These are phyloP conservation scores for Oostethus manadensis DNA, from an alignment of 2,113 vertebrate genomes.

Conservation along the genomic window DNA sequence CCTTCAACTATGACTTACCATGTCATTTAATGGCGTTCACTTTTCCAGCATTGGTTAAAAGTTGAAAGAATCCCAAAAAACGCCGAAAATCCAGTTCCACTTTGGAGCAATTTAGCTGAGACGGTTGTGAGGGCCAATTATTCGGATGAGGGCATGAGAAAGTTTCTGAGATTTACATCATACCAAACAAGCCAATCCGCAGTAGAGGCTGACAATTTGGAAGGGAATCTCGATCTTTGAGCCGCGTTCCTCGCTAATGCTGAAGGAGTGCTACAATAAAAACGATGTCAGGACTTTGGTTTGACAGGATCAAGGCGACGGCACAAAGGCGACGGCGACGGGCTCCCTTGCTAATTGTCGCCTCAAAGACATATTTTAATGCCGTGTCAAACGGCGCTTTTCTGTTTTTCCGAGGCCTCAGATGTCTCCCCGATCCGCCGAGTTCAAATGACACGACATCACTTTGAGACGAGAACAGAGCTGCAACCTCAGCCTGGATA, in stretches of 20 bases:
- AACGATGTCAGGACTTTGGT: conserved; percentile 47
- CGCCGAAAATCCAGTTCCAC: too few species aligned
- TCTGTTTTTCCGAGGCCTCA: conserved; percentile 49
- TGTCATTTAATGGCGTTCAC: too few species aligned
- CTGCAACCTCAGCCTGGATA: conserved; percentile 53
- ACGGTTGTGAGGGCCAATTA: too few species aligned
- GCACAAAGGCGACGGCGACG: conserved; percentile 52
- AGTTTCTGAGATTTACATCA: conserved; percentile 35
- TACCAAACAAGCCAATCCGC: background rate
- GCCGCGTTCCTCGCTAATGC: conserved; percentile 43
- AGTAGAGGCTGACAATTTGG: conserved; percentile 20
- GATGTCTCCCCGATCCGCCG: conserved; percentile 58
- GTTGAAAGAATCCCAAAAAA: too few species aligned
- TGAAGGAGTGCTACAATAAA: conserved; percentile 42
- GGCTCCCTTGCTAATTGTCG: conserved; percentile 64
- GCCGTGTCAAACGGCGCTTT: conserved; percentile 39
- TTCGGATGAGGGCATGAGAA: too few species aligned
- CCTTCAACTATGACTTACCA: too few species aligned
- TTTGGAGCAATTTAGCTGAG: too few species aligned
- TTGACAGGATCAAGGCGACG: conserved; percentile 46
- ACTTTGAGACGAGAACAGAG: conserved; percentile 61
- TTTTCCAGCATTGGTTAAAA: too few species aligned
- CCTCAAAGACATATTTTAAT: conserved; percentile 58
- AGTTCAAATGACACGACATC: conserved; percentile 67
- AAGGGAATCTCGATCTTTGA: conserved; percentile 22